Base-by-base conservation (phyloP, 2,797 vertebrate species). In the Sus cebifrons region DNA sequence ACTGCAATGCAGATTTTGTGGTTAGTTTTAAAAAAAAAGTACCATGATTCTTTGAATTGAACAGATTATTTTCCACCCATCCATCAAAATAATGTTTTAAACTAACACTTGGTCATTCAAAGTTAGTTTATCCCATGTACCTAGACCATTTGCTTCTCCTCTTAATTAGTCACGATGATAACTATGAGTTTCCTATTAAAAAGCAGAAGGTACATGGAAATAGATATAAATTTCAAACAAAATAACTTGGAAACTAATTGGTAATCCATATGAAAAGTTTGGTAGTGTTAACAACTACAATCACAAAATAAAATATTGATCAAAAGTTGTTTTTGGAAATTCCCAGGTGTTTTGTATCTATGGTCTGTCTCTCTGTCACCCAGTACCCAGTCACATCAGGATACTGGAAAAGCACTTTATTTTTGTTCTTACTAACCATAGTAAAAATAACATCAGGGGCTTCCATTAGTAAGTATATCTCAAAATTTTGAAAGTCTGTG, bases 1-100 rank as follows among this genome's bases (percentile, higher is more conserved):
- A 96, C 16, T 92, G 93, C 96, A 79, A 95, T 97, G 93, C 95
- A 97, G 91, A 97, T 90, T 97, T 96, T 94, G 77, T 91, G 60
- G 96, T 97, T 98, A 96, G 97, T 97, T 6, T 17, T 32, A 94
- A 96, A 94, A 95, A 90, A 88, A 97, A 96, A 73, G 92, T 88
- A 86, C 56, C 89, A 65, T 93, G 84, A 93, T 82, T 87, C 91
- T 97, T 98, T 94, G 65, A 96, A 89, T 96, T 94, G 90, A 91
- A 97, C 84, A 96, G 73, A 91, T 93, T 96, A 93, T 85, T 96
- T 86, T 97, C 49, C 36, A 96, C 60, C 74, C 60, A 81, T 89
- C 86, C 62, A 64, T 79, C 64, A 90, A 95, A 96, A 91, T 79
- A 89, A 86, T 54, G 21, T 75, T 96, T 96, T 84, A 74, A 91